A percentile compares a stretch with the other conserved stretches of the same genome.
Conservation (phyloP, 2,797 vertebrate species). For the Esox lucius region DNA sequence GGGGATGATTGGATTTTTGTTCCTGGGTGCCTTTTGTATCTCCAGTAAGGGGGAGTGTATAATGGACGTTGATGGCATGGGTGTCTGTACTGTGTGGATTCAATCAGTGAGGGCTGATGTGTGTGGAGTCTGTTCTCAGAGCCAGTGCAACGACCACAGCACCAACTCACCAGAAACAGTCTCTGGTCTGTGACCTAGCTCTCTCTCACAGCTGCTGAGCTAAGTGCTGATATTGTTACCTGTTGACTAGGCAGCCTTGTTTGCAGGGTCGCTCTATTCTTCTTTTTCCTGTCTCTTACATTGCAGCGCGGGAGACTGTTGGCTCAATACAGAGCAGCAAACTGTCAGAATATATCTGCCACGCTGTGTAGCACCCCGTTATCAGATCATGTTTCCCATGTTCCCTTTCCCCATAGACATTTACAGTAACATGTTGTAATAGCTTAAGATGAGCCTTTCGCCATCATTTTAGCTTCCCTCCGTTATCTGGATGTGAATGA, state of each 20-base stretch:
- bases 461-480: neutral
- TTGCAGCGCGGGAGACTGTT: neutral
- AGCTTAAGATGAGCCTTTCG: neutral
- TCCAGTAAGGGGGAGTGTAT: constrained; percentile 75
- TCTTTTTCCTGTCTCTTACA: constrained; percentile 26
- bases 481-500: neutral
- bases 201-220: neutral
- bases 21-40: constrained; percentile 79
- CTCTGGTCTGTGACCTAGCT: constrained; percentile 28
- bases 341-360: neutral
- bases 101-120: constrained; percentile 51
- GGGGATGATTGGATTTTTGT: constrained; percentile 77
- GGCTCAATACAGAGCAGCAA: neutral
- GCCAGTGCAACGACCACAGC: neutral
- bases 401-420: neutral
- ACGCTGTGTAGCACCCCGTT: neutral
- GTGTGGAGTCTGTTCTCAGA: neutral
- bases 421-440: constrained; percentile 1
- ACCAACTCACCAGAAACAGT: constrained; percentile 11
- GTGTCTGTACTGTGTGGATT: constrained; percentile 67
- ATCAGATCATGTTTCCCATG: neutral
- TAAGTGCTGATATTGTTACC: constrained; percentile 45
- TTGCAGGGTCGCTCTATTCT: constrained; percentile 47
- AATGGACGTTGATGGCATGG: constrained; percentile 72
- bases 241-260: constrained; percentile 38